These are phyloP conservation scores for Atrichornis clamosus DNA, from an alignment of 2,113 vertebrate genomes.

Conservation along the genomic window DNA sequence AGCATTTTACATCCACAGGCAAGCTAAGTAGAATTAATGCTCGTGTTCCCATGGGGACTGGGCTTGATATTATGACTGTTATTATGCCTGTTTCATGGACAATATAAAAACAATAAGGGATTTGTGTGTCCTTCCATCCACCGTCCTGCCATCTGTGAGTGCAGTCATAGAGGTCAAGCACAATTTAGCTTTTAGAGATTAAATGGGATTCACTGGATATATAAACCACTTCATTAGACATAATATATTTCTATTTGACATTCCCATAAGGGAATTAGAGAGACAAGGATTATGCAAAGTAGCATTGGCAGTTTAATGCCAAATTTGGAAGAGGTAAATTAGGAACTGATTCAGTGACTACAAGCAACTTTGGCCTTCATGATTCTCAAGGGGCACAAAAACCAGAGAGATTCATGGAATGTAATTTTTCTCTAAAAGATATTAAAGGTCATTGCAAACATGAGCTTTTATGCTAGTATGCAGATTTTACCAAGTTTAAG, in stretches of 20 bases:
- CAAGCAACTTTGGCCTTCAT: not conserved
- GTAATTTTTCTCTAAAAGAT: not conserved
- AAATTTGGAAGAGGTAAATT: not conserved
- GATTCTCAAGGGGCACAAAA: not conserved
- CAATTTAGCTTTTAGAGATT: not conserved
- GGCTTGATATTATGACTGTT: not conserved
- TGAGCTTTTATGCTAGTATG: not conserved
- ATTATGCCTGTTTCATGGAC: not conserved
- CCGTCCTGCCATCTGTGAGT: not conserved
- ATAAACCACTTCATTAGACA: not conserved
- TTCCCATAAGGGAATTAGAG: not conserved
- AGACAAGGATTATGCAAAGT: not conserved
- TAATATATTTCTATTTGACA: not conserved
- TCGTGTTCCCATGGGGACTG: not conserved
- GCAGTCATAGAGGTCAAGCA: not conserved
- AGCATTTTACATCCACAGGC: not conserved
- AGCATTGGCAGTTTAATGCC: not conserved
- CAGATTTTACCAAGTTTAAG: not conserved
- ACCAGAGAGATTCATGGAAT: not conserved
- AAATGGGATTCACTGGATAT: not conserved
- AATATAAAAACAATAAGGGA: not conserved
- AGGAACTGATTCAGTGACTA: not conserved
- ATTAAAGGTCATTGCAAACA: not conserved
- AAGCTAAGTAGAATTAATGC: not conserved
- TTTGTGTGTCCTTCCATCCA: not conserved